These are phyloP conservation scores for Diaphora mendica DNA, from an alignment of 2,888 invertebrate genomes.

Conservation along the genomic window DNA sequence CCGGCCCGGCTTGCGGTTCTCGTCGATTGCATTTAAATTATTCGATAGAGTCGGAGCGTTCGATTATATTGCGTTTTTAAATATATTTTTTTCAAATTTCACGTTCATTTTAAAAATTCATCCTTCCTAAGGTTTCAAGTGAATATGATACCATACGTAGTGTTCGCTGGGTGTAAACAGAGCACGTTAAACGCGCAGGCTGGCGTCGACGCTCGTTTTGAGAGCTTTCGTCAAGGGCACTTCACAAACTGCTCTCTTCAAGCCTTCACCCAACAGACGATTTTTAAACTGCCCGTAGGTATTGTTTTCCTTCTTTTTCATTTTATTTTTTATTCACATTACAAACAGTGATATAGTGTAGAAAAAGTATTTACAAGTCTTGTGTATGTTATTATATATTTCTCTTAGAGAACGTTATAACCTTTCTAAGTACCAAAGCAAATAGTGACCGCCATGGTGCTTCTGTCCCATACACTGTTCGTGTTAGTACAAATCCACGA, in stretches of 20 bases:
- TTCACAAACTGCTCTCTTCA: constrained; percentile 78
- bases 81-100: constrained; percentile 20
- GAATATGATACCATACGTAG: constrained; percentile 58
- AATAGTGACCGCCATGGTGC: constrained; percentile 66
- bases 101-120: constrained; percentile 34
- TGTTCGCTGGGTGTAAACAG: constrained; percentile 74
- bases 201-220: constrained; percentile 68
- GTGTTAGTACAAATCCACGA: constrained; percentile 79
- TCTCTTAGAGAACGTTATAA: constrained; percentile 57
- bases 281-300: constrained; percentile 64
- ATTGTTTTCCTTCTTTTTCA: constrained; percentile 61
- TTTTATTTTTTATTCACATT: constrained; percentile 57
- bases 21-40: constrained; percentile 74
- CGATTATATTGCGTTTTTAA: constrained; percentile 47
- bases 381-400: constrained; percentile 53
- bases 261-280: constrained; percentile 68
- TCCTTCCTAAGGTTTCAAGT: constrained; percentile 39
- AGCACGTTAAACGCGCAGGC: constrained; percentile 63
- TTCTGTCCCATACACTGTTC: constrained; percentile 69
- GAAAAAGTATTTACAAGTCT: constrained; percentile 50
- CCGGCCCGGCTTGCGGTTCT: constrained; percentile 63
- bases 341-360: constrained; percentile 50
- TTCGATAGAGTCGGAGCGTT: constrained; percentile 58
- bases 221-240: constrained; percentile 72
- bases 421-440: constrained; percentile 74